These are phyloP conservation scores for Andrena flavipes DNA, from an alignment of 2,888 invertebrate species.

Conservation along the genomic window DNA sequence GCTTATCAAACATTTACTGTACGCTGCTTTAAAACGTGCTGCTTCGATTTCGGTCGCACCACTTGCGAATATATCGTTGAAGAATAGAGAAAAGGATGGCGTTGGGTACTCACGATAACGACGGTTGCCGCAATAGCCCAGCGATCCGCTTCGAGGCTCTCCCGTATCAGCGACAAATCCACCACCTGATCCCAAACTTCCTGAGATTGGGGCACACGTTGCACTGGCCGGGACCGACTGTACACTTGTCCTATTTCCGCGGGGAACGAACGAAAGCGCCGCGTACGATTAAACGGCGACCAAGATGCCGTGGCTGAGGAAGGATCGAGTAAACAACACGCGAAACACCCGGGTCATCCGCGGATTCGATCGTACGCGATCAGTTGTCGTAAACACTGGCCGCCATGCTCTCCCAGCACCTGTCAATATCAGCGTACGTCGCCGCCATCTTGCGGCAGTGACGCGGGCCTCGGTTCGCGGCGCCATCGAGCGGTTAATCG, in stretches of 20 bases:
- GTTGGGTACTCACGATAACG: slow-evolving; percentile 64
- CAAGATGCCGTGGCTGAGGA: slow-evolving; percentile 10
- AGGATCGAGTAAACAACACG: slow-evolving; percentile 49
- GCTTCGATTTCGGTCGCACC: not conserved
- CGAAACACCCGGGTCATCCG: slow-evolving; percentile 55
- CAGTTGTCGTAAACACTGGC: slow-evolving; percentile 84
- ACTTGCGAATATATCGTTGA: not conserved
- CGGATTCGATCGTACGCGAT: slow-evolving; percentile 74
- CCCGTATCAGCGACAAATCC: slow-evolving; percentile 46
- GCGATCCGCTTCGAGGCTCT: slow-evolving; percentile 38
- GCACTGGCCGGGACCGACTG: slow-evolving; percentile 36
- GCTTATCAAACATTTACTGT: slow-evolving; percentile 59
- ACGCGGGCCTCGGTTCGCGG: not conserved
- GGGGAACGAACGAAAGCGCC: not conserved
- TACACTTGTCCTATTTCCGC: slow-evolving; percentile 2
- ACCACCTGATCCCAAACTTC: slow-evolving; percentile 69
- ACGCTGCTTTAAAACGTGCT: not conserved
- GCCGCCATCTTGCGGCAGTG: slow-evolving; percentile 69
- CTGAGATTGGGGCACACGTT: slow-evolving; percentile 51
- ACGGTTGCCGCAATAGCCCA: slow-evolving; percentile 48
- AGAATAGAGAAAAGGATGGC: slow-evolving; percentile 6
- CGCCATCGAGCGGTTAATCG: not conserved
- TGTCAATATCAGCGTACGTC: slow-evolving; percentile 77
- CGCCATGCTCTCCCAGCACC: slow-evolving; percentile 81
- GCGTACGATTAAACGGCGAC: not conserved